Evolutionary conservation across 92 coral and sea anemone genomes (phyloP), one percentile per base, ranked within the genome.

Genomic region (Parazoanthus darwini): DNA sequence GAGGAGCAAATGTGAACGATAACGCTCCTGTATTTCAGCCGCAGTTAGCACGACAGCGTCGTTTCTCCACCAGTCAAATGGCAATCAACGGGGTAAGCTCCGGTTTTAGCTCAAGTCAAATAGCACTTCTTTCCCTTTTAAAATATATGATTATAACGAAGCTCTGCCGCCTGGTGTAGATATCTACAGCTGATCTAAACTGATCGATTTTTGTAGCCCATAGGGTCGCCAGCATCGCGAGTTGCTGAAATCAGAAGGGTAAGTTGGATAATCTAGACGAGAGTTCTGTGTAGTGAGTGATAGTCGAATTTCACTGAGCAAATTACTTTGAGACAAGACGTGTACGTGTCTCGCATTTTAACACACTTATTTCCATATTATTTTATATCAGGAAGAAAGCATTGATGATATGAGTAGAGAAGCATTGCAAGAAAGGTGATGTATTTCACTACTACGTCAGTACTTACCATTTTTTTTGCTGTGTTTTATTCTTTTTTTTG

Each of bases 201-300:
- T 39, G 54, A 38, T 3, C 70, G 54, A 43, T 80, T 39, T 82
- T 66, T 79, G 81, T 87, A 86, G 88, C 94, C 86, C 66, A 78
- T 85, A 16, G 99, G 99, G 86, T 97, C 99, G 20, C 98, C 99
- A 25, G 98, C 94, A n/a, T 97, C 98, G 78, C 89, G 99, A 86
- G 93, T 97, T 54, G 93, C 84, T 44, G 98, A 97, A 91, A 91
- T 97, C 70, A 95, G 89, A 87, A 91, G 95, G 92, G 99, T 95
- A 80, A 67, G 90, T 88, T 13, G 3, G 33, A 22, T 66, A 16
- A 23, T 26, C 25, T 33, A 16, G 11, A 36, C 26, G 23, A 29
- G 66, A 18, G 37, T 83, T 42, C 33, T 84, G 66, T 46, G 78
- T 48, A 18, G 68, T 0, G 33, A 18, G 68, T 0, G 33, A 29